Evolutionary conservation across 1,140 invertebrate species (phyloP), one percentile per base, ranked within the genome.

Genomic region (Trichomalopsis sarcophagae): DNA sequence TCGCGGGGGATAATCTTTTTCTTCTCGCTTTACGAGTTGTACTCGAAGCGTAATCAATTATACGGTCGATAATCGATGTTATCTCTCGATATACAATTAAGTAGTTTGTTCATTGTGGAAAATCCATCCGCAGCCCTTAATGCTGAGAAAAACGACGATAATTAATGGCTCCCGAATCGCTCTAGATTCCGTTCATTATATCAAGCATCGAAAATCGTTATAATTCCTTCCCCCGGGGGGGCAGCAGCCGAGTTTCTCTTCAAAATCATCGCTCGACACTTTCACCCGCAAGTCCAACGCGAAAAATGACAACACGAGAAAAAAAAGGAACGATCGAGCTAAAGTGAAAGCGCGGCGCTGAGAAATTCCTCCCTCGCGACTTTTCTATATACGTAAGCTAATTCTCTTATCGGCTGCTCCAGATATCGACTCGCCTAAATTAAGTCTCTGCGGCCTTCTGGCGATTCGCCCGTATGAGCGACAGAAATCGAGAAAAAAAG

Each of bases 281-380:
- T 71, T 71, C 68, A 71, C 68, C 14, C 62, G 62, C 10, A 44
- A 44, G 62, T n/a, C 62, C 23, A 30, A 71, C 10, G 13, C 68
- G 68, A 62, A 62, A 62, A 62, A 62, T 62, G 68, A 30, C 68
- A 71, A 33, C 27, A 14, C 68, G 55, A 62, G 17, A 71, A 30
- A 71, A 33, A 71, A 13, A 71, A 30, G 7, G 17, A 71, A 71
- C 23, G 68, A 71, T 44, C 40, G 30, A 71, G 27, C 23, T 30
- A 71, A 71, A 71, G 68, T 71, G 68, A 71, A 71, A 71, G 68
- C 68, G 30, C 68, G n/a, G 5, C 55, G 21, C 55, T 17, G 13
- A 11, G 47, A 50, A 50, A 50, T 50, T 50, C 47, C 47, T 50
- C 47, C 47, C 47, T 9, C 47, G 47, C 47, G 13, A 50, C 5